phyloP scores from a whole-genome alignment of 2,797 vertebrate species.

The Toxotes lorentzi region DNA sequence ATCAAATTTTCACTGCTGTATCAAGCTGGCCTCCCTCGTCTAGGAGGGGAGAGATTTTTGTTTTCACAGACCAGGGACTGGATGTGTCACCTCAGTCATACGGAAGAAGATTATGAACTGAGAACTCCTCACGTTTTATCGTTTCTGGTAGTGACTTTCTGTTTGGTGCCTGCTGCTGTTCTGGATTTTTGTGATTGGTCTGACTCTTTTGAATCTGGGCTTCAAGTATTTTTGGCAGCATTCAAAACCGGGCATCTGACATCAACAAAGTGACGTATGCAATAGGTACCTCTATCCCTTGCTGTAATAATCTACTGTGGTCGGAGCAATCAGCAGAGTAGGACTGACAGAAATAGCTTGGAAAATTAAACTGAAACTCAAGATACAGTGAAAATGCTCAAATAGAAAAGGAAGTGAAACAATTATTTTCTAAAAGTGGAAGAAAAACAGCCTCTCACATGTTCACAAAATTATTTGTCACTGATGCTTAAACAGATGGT shows the following conservation, averaged over 20 bases:
- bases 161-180: not conserved
- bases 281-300: not conserved
- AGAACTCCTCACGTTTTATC: conserved; percentile 8
- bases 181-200: not conserved
- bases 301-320: not conserved
- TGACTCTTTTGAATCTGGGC: not conserved
- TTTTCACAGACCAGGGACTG: conserved; percentile 5
- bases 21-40: not conserved
- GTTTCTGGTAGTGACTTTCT: not conserved
- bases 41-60: not conserved
- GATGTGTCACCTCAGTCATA: conserved; percentile 12
- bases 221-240: not conserved
- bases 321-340: not conserved
- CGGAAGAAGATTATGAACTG: conserved; percentile 22
- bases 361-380: not conserved
- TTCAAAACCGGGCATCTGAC: conserved; percentile 4
- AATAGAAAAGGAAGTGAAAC: not conserved
- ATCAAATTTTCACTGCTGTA: conserved; percentile 44
- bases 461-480: not conserved
- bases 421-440: not conserved
- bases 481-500: too few species aligned
- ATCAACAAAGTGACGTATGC: not conserved
- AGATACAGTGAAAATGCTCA: not conserved
- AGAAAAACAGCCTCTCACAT: not conserved
- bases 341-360: not conserved